A percentile compares a stretch with the other conserved stretches of the same genome.
Conservation (phyloP, 2,797 vertebrate species). For the Eospalax fontanierii region DNA sequence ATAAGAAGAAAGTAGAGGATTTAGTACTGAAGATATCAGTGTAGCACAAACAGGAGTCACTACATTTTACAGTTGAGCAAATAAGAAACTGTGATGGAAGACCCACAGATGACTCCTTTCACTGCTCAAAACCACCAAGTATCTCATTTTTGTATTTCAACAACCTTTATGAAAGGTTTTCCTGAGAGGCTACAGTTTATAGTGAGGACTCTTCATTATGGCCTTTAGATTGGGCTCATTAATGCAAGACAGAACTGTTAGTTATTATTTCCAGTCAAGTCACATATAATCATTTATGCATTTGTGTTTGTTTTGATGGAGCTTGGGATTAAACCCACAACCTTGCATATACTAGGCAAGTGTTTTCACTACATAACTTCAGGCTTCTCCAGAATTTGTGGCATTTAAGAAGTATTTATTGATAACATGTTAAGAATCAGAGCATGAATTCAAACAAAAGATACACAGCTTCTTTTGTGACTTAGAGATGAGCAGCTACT, state of each 20-base stretch:
- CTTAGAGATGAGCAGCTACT: neutral
- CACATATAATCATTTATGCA: neutral
- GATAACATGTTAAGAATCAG: neutral
- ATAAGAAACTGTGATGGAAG: neutral
- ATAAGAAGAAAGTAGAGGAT: neutral
- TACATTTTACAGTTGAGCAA: neutral
- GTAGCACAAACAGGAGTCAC: neutral
- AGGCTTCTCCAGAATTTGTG: neutral
- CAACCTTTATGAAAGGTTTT: neutral
- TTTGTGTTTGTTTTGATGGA: neutral
- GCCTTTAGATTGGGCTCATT: neutral
- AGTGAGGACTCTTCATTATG: neutral
- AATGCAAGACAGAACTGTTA: neutral
- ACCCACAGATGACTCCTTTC: conserved; percentile 16
- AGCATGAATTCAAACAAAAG: neutral
- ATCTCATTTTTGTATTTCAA: neutral
- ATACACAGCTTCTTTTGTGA: neutral
- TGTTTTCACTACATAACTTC: neutral
- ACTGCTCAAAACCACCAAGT: neutral
- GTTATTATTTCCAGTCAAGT: neutral
- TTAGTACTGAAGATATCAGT: neutral
- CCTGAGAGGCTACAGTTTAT: neutral
- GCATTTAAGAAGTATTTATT: conserved; percentile 7
- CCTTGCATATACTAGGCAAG: neutral
- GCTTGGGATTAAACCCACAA: neutral